phyloP scores from a whole-genome alignment of 2,888 invertebrate species.

The Sesia apiformis region DNA sequence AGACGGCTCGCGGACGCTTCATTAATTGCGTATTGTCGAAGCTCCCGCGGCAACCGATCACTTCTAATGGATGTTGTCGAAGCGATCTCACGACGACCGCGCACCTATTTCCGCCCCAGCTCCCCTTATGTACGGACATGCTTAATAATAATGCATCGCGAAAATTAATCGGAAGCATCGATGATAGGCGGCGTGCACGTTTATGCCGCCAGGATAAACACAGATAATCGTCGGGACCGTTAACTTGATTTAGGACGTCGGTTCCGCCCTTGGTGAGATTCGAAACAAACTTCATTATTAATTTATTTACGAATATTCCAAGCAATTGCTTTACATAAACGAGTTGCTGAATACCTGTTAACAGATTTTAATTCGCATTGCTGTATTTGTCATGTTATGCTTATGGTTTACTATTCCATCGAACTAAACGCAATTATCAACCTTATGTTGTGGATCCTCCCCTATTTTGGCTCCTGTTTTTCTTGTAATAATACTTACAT shows the following conservation, averaged over 20 bases:
- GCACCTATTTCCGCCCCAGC: constrained; percentile 24
- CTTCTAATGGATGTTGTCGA: constrained; percentile 34
- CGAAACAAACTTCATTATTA: background rate
- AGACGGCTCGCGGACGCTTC: constrained; percentile 33
- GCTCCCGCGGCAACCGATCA: constrained; percentile 31
- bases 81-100: constrained; percentile 24
- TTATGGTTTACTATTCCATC: no score
- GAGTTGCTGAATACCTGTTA: no score
- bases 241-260: constrained; percentile 44
- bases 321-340: no score
- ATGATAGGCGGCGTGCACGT: constrained; percentile 40
- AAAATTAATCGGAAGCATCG: constrained; percentile 55
- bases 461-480: no score
- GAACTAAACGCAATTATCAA: no score
- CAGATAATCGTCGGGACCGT: constrained; percentile 42
- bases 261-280: constrained; percentile 25
- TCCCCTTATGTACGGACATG: constrained; percentile 24
- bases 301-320: constrained; percentile 2
- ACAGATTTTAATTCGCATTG: no score
- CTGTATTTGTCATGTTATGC: no score
- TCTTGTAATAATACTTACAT: no score
- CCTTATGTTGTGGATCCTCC: no score
- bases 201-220: constrained; percentile 54
- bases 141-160: constrained; percentile 29
- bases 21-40: constrained; percentile 62